These are phyloP conservation scores for Cheilosia vernalis DNA, from an alignment of 2,888 invertebrate species.

Conservation along the genomic window DNA sequence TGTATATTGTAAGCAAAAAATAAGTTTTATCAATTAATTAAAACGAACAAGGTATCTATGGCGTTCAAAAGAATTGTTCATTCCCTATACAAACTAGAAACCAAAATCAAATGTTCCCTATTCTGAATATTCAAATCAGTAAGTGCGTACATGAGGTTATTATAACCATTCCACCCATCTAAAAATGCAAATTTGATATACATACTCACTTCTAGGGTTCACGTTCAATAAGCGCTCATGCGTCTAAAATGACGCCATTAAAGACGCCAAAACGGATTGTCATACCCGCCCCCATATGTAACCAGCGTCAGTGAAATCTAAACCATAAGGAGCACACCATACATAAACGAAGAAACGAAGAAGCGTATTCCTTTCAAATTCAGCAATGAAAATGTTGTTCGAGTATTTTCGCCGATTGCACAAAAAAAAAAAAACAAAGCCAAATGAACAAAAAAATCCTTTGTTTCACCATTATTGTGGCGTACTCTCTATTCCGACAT, in stretches of 20 bases:
- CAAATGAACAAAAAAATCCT: constrained; percentile 48
- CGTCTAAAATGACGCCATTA: constrained; percentile 24
- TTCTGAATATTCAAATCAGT: too few relatives aligned
- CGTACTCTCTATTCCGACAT: constrained; percentile 41
- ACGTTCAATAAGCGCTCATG: neutral
- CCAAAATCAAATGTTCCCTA: too few relatives aligned
- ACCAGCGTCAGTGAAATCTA: constrained; percentile 15
- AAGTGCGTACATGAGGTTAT: too few relatives aligned
- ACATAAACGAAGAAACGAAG: constrained; percentile 11
- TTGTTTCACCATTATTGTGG: constrained; percentile 61
- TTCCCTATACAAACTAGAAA: too few relatives aligned
- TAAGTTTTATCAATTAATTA: too few relatives aligned
- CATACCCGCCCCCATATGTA: constrained; percentile 1
- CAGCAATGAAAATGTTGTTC: constrained; percentile 27
- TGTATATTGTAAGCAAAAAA: too few relatives aligned
- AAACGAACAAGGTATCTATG: too few relatives aligned
- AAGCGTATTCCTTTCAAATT: constrained; percentile 31
- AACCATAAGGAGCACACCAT: constrained; percentile 16
- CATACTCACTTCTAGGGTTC: too few relatives aligned
- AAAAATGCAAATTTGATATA: too few relatives aligned
- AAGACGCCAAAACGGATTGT: constrained; percentile 9
- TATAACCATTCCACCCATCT: too few relatives aligned
- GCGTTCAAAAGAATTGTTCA: too few relatives aligned
- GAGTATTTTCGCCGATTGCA: constrained; percentile 32
- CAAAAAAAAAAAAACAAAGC: constrained; percentile 27